Evolutionary conservation across 2,888 invertebrate genomes (phyloP), one percentile per base, ranked within the genome.

Genomic region (Julus scandinavius): DNA sequence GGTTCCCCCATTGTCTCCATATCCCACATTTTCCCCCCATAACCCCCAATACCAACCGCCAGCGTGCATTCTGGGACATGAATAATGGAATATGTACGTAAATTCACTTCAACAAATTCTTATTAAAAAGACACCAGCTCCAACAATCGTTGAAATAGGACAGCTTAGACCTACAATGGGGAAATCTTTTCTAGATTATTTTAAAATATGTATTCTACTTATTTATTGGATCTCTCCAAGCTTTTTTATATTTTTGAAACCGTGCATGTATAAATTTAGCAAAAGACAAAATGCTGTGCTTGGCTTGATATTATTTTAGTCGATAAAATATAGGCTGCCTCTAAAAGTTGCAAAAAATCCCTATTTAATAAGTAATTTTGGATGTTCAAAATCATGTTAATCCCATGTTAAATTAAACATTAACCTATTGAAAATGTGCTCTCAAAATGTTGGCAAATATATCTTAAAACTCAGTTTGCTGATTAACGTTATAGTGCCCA

Each of bases 71-170:
- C 45, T 41, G 41, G 49, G 20, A 49, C 85, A 85, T 85, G 85
- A 85, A 85, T 85, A 85, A 85, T 85, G 41, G 85, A 85, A 85
- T 41, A 41, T 41, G 85, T 20, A 85, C 49, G 85, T 49, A 41
- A 85, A 85, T 85, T 72, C 72, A 72, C 72, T 72, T 72, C 72
- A 72, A 72, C 72, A 72, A 72, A 72, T 72, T 72, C n/a, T 72
- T 72, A 72, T 72, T 72, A 72, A 72, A 72, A 72, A 72, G 72
- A 72, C 72, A 72, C 72, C n/a, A 72, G 72, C 29, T 72, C 29
- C 72, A 29, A 72, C 72, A 29, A n/a, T 72, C 72, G 72, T 72
- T 72, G 72, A 72, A 72, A 72, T 72, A 72, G 72, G 72, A 72
- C 72, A 72, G 29, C 72, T 72, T 72, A 72, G 72, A 72, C 29